Evolutionary conservation across 2,888 invertebrate genomes (phyloP).

Genomic region (Allacma fusca): DNA sequence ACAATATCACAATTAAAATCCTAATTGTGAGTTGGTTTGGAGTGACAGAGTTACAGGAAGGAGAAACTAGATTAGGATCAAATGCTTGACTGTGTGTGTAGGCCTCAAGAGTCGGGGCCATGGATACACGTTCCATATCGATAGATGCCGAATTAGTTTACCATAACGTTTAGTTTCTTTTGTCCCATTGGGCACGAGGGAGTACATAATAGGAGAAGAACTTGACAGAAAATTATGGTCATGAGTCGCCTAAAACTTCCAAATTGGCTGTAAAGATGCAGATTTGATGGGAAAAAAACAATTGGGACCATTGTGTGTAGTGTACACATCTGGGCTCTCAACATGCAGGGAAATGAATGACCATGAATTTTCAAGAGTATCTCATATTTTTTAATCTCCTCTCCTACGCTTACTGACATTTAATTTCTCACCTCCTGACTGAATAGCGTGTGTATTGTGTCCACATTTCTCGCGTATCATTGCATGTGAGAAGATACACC

Average conservation of each 20-base stretch:
- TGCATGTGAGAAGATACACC: slow-evolving; percentile 9
- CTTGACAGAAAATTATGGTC: slow-evolving; percentile 11
- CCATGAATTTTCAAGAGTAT: slow-evolving; percentile 41
- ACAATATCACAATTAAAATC: no score
- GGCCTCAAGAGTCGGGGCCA: no score
- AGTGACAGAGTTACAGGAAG: no score
- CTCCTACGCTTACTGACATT: slow-evolving; percentile 34
- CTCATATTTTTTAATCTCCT: slow-evolving; percentile 36
- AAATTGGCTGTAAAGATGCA: slow-evolving; percentile 12
- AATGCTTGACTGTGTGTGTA: no score
- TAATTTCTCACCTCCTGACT: slow-evolving; percentile 37
- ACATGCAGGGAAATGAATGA: slow-evolving; percentile 13
- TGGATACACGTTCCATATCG: not conserved
- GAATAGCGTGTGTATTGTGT: slow-evolving; percentile 18
- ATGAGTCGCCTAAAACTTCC: not conserved
- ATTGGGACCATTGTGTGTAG: not conserved
- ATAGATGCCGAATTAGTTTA: not conserved
- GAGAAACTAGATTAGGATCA: no score
- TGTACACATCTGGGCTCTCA: not conserved
- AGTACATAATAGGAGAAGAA: not conserved
- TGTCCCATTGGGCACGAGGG: not conserved
- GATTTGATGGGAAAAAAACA: not conserved
- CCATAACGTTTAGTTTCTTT: not conserved
- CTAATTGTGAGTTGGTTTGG: no score
- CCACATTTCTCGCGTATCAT: slow-evolving; percentile 22